A percentile compares a stretch with the other conserved stretches of the same genome.
Evolutionary conservation across 2,797 vertebrate genomes (phyloP).

Genomic region (Austrolebias charrua): DNA sequence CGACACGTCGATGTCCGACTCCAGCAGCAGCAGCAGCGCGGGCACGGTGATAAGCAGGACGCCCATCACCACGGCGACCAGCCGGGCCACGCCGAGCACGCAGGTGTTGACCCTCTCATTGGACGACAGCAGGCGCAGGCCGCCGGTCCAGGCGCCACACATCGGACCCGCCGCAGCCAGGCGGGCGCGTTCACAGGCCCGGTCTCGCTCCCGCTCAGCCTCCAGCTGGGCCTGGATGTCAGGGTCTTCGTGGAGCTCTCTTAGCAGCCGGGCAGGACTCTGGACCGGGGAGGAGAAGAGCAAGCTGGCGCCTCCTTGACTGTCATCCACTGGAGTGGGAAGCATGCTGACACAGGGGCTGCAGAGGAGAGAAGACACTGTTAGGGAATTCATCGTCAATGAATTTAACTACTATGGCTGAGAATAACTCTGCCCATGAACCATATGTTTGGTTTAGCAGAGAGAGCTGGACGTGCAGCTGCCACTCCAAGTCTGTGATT

Average conservation of each 20-base stretch:
- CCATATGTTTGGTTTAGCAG: too few relatives aligned
- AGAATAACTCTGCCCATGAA: too few relatives aligned
- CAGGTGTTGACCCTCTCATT: conserved; percentile 87
- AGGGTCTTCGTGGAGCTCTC: conserved; percentile 89
- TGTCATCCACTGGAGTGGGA: conserved; percentile 87
- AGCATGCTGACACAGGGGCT: conserved; percentile 92
- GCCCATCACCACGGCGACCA: conserved; percentile 88
- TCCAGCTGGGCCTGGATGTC: conserved; percentile 91
- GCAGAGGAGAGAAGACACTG: conserved; percentile 4
- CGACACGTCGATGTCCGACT: conserved; percentile 95
- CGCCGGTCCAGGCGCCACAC: conserved; percentile 77
- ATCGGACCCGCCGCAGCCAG: conserved; percentile 75
- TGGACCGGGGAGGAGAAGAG: conserved; percentile 89
- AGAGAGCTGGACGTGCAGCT: too few relatives aligned
- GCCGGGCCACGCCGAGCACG: conserved; percentile 87
- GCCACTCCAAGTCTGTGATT: too few relatives aligned
- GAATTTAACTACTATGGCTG: too few relatives aligned
- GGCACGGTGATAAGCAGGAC: conserved; percentile 90
- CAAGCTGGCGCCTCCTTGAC: conserved; percentile 84
- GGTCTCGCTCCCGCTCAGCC: conserved; percentile 86
- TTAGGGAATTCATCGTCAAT: too few relatives aligned
- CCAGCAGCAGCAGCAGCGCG: conserved; percentile 92
- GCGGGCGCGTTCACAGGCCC: conserved; percentile 83
- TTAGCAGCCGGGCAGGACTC: conserved; percentile 82
- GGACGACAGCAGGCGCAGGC: conserved; percentile 85